These are phyloP conservation scores for Sternotherus odoratus DNA, from an alignment of 2,797 vertebrate species.

Conservation along the genomic window DNA sequence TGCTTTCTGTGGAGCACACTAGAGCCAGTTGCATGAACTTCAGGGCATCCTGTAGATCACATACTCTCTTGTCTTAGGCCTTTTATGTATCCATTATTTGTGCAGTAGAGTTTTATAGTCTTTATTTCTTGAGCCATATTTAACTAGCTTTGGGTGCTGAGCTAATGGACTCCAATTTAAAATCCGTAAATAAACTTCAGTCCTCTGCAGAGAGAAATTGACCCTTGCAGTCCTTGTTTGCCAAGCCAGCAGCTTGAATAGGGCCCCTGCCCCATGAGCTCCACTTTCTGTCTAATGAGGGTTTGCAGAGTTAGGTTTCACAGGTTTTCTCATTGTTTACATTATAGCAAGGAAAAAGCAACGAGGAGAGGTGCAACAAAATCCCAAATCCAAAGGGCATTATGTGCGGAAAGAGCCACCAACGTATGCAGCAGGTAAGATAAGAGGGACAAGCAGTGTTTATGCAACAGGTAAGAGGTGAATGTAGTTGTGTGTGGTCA, in stretches of 20 bases:
- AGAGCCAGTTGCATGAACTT: neutral
- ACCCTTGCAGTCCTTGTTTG: neutral
- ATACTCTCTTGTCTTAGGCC: too few relatives aligned
- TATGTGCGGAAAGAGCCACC: slow-evolving; percentile 71
- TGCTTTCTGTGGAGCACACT: neutral
- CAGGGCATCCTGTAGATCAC: too few relatives aligned
- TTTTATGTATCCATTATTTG: neutral
- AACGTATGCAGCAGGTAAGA: slow-evolving; percentile 78
- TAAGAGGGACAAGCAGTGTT: slow-evolving; percentile 43
- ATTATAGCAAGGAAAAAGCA: slow-evolving; percentile 73
- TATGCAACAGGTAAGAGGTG: neutral
- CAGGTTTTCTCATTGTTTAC: slow-evolving; percentile 44
- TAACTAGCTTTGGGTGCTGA: neutral
- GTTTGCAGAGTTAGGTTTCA: slow-evolving; percentile 9
- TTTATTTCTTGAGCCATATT: neutral
- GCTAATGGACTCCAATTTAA: neutral
- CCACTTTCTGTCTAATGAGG: neutral
- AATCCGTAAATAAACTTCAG: neutral
- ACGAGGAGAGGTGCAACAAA: slow-evolving; percentile 65
- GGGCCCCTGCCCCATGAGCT: neutral
- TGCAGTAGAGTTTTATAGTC: neutral
- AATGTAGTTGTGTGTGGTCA: neutral
- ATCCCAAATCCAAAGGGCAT: slow-evolving; percentile 57
- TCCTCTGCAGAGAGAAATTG: neutral
- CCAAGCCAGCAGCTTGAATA: neutral